Evolutionary conservation across 2,113 vertebrate genomes (phyloP).

Genomic region (Arizona elegans): DNA sequence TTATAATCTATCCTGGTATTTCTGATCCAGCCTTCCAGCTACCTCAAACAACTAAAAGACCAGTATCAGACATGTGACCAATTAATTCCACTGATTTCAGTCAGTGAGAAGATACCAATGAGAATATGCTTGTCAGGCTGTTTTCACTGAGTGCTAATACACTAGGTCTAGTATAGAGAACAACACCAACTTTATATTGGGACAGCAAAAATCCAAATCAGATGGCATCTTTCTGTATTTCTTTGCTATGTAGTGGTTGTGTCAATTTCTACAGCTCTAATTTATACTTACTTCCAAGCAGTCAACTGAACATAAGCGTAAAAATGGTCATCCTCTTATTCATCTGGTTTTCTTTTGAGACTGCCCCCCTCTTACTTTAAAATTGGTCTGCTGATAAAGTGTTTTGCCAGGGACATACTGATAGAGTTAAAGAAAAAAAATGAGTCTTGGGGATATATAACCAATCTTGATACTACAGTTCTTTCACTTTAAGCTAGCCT

Average conservation of each 20-base stretch:
- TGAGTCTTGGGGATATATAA: not conserved
- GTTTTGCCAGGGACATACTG: not conserved
- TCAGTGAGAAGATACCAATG: not conserved
- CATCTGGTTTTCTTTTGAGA: not conserved
- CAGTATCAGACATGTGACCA: not conserved
- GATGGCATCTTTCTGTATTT: not conserved
- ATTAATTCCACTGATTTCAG: not conserved
- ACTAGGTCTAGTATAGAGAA: not conserved
- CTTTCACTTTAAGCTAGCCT: not conserved
- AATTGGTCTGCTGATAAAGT: not conserved
- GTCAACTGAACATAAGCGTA: not conserved
- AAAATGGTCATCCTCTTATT: not conserved
- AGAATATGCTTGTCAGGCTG: not conserved
- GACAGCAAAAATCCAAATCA: not conserved
- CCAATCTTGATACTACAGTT: not conserved
- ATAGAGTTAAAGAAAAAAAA: not conserved
- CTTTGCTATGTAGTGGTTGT: not conserved
- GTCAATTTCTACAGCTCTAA: not conserved
- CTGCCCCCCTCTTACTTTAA: not conserved
- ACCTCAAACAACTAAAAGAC: not conserved
- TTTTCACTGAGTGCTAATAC: not conserved
- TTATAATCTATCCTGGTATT: not conserved
- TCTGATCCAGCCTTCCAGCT: not conserved
- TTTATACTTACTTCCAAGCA: not conserved
- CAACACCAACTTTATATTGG: not conserved